Evolutionary conservation across 2,113 vertebrate species (phyloP).

Genomic region (Oreochromis niloticus): DNA sequence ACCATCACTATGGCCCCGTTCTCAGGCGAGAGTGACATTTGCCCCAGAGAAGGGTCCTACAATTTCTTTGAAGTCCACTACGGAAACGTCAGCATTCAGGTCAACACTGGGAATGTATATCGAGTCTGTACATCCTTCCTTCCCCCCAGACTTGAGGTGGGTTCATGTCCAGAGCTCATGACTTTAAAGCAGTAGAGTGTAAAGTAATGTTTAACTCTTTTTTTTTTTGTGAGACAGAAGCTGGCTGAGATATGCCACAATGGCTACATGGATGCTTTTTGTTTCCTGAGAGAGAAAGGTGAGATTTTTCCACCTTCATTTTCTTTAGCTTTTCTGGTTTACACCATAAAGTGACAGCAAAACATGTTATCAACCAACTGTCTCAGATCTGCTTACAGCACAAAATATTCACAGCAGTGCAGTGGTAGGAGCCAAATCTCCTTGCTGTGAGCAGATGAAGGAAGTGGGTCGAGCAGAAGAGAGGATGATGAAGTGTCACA

Average conservation of each 20-base stretch:
- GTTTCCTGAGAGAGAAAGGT: constrained; percentile 80
- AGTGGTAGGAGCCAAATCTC: neutral
- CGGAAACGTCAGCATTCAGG: constrained; percentile 63
- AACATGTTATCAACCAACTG: neutral
- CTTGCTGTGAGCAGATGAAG: neutral
- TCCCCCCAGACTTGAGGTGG: constrained; percentile 69
- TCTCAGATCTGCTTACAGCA: constrained; percentile 66
- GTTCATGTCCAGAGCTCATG: neutral
- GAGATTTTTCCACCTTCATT: constrained; percentile 5
- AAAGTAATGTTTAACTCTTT: neutral
- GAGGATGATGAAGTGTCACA: neutral
- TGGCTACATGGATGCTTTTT: constrained; percentile 81
- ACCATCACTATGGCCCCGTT: constrained; percentile 89
- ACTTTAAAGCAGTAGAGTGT: neutral
- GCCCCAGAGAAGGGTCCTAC: constrained; percentile 54
- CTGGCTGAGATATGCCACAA: constrained; percentile 80
- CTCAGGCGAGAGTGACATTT: constrained; percentile 80
- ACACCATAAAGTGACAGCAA: neutral
- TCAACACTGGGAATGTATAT: constrained; percentile 59
- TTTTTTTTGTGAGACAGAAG: constrained; percentile 58
- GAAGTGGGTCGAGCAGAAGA: neutral
- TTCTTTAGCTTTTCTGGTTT: neutral
- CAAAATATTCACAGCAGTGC: constrained; percentile 1
- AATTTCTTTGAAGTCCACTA: constrained; percentile 54
- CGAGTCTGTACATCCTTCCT: constrained; percentile 63